These are phyloP conservation scores for Sebastes glaucus DNA, from an alignment of 2,797 vertebrate genomes.

Conservation along the genomic window DNA sequence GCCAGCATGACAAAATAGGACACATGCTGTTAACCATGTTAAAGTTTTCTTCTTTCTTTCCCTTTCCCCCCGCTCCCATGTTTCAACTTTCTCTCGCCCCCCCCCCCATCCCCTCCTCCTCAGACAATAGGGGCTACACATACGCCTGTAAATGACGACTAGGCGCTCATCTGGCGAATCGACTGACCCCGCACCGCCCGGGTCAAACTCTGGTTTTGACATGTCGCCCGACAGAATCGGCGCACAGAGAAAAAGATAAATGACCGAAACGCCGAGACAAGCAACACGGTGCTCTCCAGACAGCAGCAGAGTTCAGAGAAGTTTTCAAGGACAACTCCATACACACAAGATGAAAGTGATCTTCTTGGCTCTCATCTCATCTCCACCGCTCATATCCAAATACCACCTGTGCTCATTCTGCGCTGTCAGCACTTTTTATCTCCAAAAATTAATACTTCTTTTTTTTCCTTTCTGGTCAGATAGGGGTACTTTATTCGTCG, in stretches of 20 bases:
- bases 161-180: conserved; percentile 13
- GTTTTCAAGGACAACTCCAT: conserved; percentile 78
- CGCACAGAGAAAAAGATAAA: conserved; percentile 11
- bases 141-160: conserved; percentile 27
- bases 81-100: conserved; percentile 8
- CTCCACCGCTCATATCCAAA: conserved; percentile 74
- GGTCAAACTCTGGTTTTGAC: conserved; percentile 34
- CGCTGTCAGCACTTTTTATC: conserved; percentile 83
- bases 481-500: conserved; percentile 69
- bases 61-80: background rate
- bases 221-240: background rate
- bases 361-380: conserved; percentile 72
- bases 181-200: conserved; percentile 9
- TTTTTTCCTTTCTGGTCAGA: conserved; percentile 63
- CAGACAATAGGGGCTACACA: conserved; percentile 27
- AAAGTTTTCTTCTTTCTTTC: conserved; percentile 55
- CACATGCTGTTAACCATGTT: conserved; percentile 81
- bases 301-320: conserved; percentile 60
- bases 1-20: conserved; percentile 78
- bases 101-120: background rate
- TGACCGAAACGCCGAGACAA: conserved; percentile 20
- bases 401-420: conserved; percentile 77
- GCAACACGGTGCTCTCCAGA: conserved; percentile 43
- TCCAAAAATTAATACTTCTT: conserved; percentile 77
- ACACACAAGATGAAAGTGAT: conserved; percentile 77